Evolutionary conservation across 1,140 invertebrate genomes (phyloP).

Genomic region (Pogonognathellus flavescens): DNA sequence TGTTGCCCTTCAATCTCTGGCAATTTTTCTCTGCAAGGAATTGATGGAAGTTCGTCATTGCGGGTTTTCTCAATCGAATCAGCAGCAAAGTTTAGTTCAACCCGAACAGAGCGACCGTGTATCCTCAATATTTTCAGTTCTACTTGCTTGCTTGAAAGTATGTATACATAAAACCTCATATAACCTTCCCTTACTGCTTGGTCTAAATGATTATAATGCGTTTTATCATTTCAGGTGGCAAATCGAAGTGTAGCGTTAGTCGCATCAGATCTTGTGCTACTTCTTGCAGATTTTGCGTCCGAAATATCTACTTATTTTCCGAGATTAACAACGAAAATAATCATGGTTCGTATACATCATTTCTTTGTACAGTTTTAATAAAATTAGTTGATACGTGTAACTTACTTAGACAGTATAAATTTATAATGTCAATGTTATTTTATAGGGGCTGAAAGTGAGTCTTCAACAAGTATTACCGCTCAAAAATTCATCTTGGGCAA

Average conservation of each 20-base stretch:
- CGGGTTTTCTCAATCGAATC: slow-evolving; percentile 22
- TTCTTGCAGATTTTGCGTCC: slow-evolving; percentile 85
- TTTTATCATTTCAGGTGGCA: slow-evolving; percentile 72
- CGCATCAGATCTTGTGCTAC: slow-evolving; percentile 86
- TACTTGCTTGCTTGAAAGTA: slow-evolving; percentile 87
- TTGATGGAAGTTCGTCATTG: slow-evolving; percentile 70
- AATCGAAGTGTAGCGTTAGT: slow-evolving; percentile 87
- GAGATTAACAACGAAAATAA: slow-evolving; percentile 81
- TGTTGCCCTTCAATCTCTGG: slow-evolving; percentile 88
- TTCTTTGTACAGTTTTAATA: slow-evolving; percentile 48
- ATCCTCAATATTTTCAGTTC: slow-evolving; percentile 86
- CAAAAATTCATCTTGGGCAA: slow-evolving; percentile 68
- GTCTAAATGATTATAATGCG: too few species aligned
- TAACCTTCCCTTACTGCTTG: too few species aligned
- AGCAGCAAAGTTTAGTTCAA: background rate
- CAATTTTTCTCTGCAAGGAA: slow-evolving; percentile 87
- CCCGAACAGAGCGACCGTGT: slow-evolving; percentile 51
- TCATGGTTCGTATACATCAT: slow-evolving; percentile 73
- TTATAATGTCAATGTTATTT: slow-evolving; percentile 1
- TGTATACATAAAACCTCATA: too few species aligned
- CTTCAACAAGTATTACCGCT: slow-evolving; percentile 73
- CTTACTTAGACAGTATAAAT: background rate
- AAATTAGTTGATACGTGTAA: too few species aligned
- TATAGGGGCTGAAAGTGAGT: slow-evolving; percentile 75
- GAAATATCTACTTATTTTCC: slow-evolving; percentile 82